A percentile compares a stretch with the other conserved stretches of the same genome.
Evolutionary conservation across 2,888 invertebrate species (phyloP).

Genomic region (Eledone cirrhosa): DNA sequence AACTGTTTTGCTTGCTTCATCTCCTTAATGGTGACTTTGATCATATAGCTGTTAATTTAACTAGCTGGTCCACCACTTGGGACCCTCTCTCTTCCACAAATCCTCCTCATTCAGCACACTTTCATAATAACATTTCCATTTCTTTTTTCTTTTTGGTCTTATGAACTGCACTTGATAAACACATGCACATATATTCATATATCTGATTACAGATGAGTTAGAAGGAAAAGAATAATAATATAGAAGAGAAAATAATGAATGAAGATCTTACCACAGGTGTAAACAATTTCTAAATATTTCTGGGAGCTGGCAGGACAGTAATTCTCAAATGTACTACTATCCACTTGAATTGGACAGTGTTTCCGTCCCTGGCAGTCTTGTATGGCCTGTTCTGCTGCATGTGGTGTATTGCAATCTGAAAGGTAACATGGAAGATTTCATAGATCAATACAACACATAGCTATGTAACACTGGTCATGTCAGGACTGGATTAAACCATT

Average conservation of each 20-base stretch:
- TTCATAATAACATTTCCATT: too few relatives aligned
- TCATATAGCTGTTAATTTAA: too few relatives aligned
- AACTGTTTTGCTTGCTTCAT: too few relatives aligned
- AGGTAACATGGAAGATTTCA: conserved; percentile 41
- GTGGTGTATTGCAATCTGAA: conserved; percentile 85
- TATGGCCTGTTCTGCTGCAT: conserved; percentile 92
- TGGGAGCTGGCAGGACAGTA: conserved; percentile 62
- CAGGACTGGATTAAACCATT: too few relatives aligned
- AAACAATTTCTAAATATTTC: conserved; percentile 66
- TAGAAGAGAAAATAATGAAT: too few relatives aligned
- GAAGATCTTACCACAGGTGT: conserved; percentile 64
- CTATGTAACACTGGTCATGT: too few relatives aligned
- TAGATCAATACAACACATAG: neutral
- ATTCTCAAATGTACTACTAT: conserved; percentile 60
- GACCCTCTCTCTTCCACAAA: too few relatives aligned
- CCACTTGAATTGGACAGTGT: conserved; percentile 59
- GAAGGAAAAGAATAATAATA: neutral
- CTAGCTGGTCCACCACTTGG: too few relatives aligned
- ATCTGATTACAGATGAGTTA: neutral
- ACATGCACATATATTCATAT: neutral
- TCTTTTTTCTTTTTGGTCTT: too few relatives aligned
- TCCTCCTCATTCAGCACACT: too few relatives aligned
- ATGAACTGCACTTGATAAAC: too few relatives aligned
- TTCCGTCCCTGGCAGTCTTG: conserved; percentile 73
- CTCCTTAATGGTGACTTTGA: too few relatives aligned